Evolutionary conservation across 2,113 vertebrate species (phyloP).

Genomic region (Melanocharis versteri): DNA sequence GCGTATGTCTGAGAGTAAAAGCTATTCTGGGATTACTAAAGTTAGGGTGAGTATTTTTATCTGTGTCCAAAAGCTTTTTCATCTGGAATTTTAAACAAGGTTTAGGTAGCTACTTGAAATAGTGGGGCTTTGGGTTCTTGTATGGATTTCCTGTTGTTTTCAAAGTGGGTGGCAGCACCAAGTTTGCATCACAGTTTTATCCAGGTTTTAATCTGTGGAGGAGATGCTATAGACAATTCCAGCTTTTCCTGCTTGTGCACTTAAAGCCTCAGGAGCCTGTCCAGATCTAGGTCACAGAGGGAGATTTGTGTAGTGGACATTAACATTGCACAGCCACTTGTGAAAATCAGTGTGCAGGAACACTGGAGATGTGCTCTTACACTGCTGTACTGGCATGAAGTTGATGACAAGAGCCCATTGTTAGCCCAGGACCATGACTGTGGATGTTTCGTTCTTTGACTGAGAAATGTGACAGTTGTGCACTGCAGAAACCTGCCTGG

Average conservation of each 20-base stretch:
- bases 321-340: background rate
- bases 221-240: background rate
- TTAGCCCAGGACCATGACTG: background rate
- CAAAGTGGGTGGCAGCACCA: background rate
- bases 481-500: background rate
- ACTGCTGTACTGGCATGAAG: background rate
- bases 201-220: background rate
- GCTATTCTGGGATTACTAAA: background rate
- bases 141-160: background rate
- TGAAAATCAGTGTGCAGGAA: background rate
- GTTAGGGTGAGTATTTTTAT: background rate
- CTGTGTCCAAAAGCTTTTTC: background rate
- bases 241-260: background rate
- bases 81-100: background rate
- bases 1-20: background rate
- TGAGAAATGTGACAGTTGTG: background rate
- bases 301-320: background rate
- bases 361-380: background rate
- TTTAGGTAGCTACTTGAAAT: background rate
- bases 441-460: fast-evolving
- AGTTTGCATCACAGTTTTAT: background rate
- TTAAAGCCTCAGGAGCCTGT: background rate
- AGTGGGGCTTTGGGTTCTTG: background rate
- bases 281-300: background rate
- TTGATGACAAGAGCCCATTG: background rate